Percentiles rank a stretch among this genome's conserved stretches.
phyloP scores from a whole-genome alignment of 2,888 invertebrate species.

The Lymantria dispar region DNA sequence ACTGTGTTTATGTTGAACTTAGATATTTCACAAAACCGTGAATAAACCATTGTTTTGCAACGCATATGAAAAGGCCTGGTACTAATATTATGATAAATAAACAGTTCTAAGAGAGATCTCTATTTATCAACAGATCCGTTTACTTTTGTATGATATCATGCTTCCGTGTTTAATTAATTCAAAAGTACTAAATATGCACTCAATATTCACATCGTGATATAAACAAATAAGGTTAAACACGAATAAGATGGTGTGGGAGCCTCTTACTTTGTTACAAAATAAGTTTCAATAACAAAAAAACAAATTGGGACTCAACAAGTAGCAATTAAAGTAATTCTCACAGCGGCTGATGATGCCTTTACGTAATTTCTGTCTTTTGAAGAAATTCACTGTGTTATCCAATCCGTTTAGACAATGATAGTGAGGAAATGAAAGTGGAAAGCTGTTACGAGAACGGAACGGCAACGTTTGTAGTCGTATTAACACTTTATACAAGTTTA shows the following conservation, averaged over 20 bases:
- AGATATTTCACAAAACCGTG: slow-evolving; percentile 64
- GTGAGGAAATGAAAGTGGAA: slow-evolving; percentile 77
- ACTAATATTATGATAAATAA: slow-evolving; percentile 61
- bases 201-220: slow-evolving; percentile 32
- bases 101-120: slow-evolving; percentile 54
- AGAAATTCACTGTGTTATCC: slow-evolving; percentile 75
- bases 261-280: slow-evolving; percentile 62
- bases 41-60: slow-evolving; percentile 70
- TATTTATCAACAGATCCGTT: slow-evolving; percentile 53
- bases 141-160: slow-evolving; percentile 39
- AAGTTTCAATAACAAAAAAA: slow-evolving; percentile 61
- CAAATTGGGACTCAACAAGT: slow-evolving; percentile 56
- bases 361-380: slow-evolving; percentile 65
- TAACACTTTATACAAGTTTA: slow-evolving; percentile 29
- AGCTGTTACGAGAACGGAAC: slow-evolving; percentile 70
- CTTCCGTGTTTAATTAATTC: slow-evolving; percentile 47
- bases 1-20: slow-evolving; percentile 52
- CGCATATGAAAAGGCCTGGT: slow-evolving; percentile 63
- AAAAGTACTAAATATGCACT: slow-evolving; percentile 30
- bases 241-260: slow-evolving; percentile 44
- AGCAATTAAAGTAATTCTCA: slow-evolving; percentile 71
- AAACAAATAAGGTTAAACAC: slow-evolving; percentile 34
- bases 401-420: slow-evolving; percentile 76
- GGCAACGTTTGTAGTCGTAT: slow-evolving; percentile 45
- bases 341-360: slow-evolving; percentile 56